phyloP scores from a whole-genome alignment of 1,140 invertebrate species.

The Hyphantria cunea region DNA sequence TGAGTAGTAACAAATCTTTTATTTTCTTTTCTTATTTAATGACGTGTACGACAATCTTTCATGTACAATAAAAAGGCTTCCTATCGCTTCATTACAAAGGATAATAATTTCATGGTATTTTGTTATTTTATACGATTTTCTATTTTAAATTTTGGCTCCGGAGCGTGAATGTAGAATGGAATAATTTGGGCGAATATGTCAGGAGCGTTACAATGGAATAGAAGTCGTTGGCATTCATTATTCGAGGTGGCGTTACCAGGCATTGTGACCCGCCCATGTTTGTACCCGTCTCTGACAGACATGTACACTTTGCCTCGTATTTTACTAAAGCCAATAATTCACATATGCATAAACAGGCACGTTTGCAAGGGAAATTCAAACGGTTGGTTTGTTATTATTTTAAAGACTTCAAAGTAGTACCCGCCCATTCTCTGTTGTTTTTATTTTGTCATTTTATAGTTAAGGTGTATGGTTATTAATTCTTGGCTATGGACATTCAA shows the following conservation, averaged over 20 bases:
- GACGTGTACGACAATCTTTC: constrained; percentile 27
- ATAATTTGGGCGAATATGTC: constrained; percentile 37
- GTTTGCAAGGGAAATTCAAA: no score
- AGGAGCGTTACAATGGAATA: constrained; percentile 36
- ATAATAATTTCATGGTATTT: background rate
- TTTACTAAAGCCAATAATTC: background rate
- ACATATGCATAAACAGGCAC: no score
- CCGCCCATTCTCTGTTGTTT: no score
- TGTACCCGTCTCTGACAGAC: constrained; percentile 33
- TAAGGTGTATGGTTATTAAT: no score
- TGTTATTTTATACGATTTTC: constrained; percentile 8
- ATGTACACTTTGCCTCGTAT: constrained; percentile 20
- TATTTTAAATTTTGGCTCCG: background rate
- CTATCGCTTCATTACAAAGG: constrained; percentile 3
- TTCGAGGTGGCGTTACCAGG: constrained; percentile 17
- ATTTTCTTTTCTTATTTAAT: constrained; percentile 38
- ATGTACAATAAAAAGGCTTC: constrained; percentile 1
- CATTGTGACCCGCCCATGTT: constrained; percentile 31
- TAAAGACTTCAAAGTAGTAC: no score
- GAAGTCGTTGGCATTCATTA: constrained; percentile 42
- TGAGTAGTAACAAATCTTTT: constrained; percentile 39
- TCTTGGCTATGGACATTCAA: no score
- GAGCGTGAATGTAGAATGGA: background rate
- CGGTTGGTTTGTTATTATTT: no score
- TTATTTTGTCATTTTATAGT: no score